Conservation (phyloP, 2,113 vertebrate genomes). For the Pongo pygmaeus region DNA sequence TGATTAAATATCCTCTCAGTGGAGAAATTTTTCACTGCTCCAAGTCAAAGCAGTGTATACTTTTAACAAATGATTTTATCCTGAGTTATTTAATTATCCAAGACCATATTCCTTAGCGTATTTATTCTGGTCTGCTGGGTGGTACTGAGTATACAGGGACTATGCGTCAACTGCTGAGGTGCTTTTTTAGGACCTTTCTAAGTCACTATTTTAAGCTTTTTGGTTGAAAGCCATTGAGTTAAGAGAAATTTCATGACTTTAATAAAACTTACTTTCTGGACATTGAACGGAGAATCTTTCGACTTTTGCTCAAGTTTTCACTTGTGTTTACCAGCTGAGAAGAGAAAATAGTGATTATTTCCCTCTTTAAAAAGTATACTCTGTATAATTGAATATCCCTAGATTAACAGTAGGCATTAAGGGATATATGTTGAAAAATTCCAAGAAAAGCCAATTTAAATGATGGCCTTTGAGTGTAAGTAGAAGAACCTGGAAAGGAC, state of each 20-base stretch:
- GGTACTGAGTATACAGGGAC: not conserved
- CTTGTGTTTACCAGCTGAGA: slow-evolving; percentile 92
- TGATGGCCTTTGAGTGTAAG: not conserved
- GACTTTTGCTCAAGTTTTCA: slow-evolving; percentile 95
- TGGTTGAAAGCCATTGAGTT: not conserved
- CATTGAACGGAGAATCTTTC: slow-evolving; percentile 95
- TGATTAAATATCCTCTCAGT: not conserved
- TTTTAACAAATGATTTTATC: slow-evolving; percentile 26
- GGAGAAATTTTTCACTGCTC: not conserved
- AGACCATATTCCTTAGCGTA: not conserved
- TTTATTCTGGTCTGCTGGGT: not conserved
- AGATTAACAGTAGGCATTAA: not conserved
- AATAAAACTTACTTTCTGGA: slow-evolving; percentile 90
- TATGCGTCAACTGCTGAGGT: not conserved
- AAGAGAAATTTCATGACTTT: slow-evolving; percentile 30
- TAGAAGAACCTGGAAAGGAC: not conserved
- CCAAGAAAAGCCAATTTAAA: slow-evolving; percentile 22
- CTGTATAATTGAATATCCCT: slow-evolving; percentile 40
- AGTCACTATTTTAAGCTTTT: slow-evolving; percentile 17
- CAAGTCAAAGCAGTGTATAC: not conserved
- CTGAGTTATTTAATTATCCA: not conserved
- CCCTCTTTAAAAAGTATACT: not conserved
- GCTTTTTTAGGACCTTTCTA: not conserved
- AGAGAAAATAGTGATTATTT: slow-evolving; percentile 63
- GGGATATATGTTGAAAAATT: not conserved